These are phyloP conservation scores for Anagrus nilaparvatae DNA, from an alignment of 1,140 invertebrate species.

Conservation along the genomic window DNA sequence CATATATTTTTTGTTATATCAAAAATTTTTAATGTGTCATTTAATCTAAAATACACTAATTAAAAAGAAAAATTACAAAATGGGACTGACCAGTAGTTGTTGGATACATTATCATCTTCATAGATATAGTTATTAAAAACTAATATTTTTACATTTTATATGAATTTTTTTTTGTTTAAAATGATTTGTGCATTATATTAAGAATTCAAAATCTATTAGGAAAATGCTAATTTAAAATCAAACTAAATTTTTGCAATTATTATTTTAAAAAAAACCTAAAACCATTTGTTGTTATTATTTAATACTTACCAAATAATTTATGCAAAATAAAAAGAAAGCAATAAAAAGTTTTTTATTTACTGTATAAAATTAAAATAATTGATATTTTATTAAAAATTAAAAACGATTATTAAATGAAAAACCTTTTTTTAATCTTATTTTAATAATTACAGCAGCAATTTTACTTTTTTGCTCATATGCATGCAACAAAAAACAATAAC, in stretches of 20 bases:
- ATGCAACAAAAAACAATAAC: too few relatives aligned
- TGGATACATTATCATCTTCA: constrained; percentile 29
- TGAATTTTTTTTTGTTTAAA: too few relatives aligned
- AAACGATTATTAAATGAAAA: background rate
- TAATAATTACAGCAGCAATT: too few relatives aligned
- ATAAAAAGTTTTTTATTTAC: background rate
- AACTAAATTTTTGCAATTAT: too few relatives aligned
- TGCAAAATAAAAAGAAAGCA: background rate
- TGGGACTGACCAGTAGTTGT: constrained; percentile 43
- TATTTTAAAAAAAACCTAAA: too few relatives aligned
- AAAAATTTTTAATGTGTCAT: constrained; percentile 5
- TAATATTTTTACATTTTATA: too few relatives aligned
- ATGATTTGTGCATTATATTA: too few relatives aligned
- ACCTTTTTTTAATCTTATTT: too few relatives aligned
- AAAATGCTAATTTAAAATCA: too few relatives aligned
- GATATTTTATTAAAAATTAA: background rate
- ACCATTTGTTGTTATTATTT: too few relatives aligned
- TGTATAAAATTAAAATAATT: background rate
- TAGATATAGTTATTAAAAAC: constrained; percentile 1
- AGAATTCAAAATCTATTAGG: too few relatives aligned
- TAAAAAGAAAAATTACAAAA: constrained; percentile 18
- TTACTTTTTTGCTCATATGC: too few relatives aligned
- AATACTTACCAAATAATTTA: background rate
- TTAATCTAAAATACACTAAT: constrained; percentile 1
- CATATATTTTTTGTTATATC: constrained; percentile 13